Evolutionary conservation across 2,797 vertebrate genomes (phyloP), one percentile per base, ranked within the genome.

Genomic region (Chiropotes sagulatus): DNA sequence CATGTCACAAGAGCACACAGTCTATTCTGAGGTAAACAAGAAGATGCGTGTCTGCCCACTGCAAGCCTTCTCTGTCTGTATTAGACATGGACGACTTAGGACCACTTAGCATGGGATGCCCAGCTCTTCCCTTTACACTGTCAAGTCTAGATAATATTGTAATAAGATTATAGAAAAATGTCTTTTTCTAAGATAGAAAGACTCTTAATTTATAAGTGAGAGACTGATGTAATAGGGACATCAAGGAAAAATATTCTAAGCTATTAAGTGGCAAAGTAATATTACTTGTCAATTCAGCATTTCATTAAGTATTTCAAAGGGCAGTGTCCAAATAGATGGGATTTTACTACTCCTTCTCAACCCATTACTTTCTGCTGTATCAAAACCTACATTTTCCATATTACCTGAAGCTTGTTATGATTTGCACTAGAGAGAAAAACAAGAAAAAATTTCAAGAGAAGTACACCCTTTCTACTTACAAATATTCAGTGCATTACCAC

Each of bases 81-180:
- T 0, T 5, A 28, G 17, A 15, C 10, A 3, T 0, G 0, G 9
- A 72, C 5, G 3, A 8, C 0, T 3, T 1, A 33, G 2, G 22
- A 41, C 4, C 22, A 15, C 11, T 9, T 12, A 10, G 52, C 11
- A 7, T 0, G 20, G 7, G 0, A 0, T 5, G 41, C 39, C 19
- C 52, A 26, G 9, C 22, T 70, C 28, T 50, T n/a, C n/a, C 8
- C 79, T 75, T 44, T 33, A 20, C 0, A 58, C 5, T 30, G 5
- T 26, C n/a, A 44, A 24, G 46, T 46, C 58, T 67, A 13, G 4
- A 0, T 3, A 4, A 19, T 58, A 20, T 13, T 80, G 72, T 36
- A 36, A 36, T 36, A 54, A 33, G 24, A 72, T 79, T 12, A 73
- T 0, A 73, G 44, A 86, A 78, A 57, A 50, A 26, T 9, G 41